Evolutionary conservation across 2,797 vertebrate species (phyloP).

Genomic region (Cyprinella venusta): DNA sequence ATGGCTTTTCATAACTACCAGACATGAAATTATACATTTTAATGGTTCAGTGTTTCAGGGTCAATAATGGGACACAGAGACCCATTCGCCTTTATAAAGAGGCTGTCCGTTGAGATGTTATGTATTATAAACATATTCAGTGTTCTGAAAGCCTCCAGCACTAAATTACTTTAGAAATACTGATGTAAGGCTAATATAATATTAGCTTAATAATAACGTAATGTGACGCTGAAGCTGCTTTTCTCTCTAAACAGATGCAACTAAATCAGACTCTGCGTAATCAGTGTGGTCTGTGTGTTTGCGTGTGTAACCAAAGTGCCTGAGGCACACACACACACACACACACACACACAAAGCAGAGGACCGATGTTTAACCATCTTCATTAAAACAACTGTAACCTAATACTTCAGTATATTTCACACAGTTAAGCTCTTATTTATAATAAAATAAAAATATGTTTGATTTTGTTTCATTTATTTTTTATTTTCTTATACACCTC

Average conservation of each 20-base stretch:
- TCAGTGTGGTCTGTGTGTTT: not conserved
- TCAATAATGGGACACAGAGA: not conserved
- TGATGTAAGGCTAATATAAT: slow-evolving; percentile 27
- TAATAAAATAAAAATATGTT: no score
- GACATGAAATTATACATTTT: slow-evolving; percentile 34
- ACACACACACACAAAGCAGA: not conserved
- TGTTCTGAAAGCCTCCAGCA: slow-evolving; percentile 15
- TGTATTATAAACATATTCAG: slow-evolving; percentile 23
- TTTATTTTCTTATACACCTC: no score
- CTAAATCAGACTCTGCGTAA: not conserved
- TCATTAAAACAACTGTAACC: no score
- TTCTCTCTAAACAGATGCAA: not conserved
- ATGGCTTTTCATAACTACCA: slow-evolving; percentile 11
- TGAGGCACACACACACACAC: not conserved
- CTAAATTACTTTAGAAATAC: slow-evolving; percentile 17
- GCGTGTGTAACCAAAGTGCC: not conserved
- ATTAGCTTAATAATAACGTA: slow-evolving; percentile 26
- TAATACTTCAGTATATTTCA: no score
- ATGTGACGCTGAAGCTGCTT: not conserved
- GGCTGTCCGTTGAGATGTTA: slow-evolving; percentile 11
- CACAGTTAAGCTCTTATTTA: no score
- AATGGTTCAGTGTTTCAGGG: slow-evolving; percentile 37
- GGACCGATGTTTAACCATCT: no score
- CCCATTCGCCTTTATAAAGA: not conserved
- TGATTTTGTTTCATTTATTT: no score